These are phyloP conservation scores for Eurystomus gularis DNA, from an alignment of 2,113 vertebrate species.

Conservation along the genomic window DNA sequence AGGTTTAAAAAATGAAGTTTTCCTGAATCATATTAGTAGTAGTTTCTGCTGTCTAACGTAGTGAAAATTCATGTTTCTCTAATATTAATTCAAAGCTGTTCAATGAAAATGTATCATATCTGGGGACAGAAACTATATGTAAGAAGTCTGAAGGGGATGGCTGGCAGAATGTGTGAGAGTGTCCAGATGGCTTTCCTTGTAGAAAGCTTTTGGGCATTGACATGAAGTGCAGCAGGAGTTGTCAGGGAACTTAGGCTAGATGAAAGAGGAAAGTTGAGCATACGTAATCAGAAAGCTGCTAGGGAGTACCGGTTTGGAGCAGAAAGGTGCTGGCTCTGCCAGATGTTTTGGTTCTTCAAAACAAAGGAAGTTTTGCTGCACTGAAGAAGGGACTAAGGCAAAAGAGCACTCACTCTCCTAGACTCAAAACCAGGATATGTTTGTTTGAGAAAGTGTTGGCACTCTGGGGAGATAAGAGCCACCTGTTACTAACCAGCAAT, in stretches of 20 bases:
- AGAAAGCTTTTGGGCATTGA: background rate
- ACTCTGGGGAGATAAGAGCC: background rate
- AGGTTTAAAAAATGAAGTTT: conserved; percentile 11
- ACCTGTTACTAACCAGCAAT: background rate
- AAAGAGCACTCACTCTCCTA: background rate
- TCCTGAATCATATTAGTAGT: background rate
- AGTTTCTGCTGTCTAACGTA: background rate
- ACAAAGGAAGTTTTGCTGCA: background rate
- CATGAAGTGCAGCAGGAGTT: background rate
- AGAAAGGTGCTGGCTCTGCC: background rate
- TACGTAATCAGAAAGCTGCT: background rate
- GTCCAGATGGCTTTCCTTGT: background rate
- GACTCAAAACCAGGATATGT: background rate
- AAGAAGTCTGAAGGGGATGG: background rate
- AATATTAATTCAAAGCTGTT: background rate
- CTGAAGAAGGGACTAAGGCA: background rate
- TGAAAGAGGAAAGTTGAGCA: background rate
- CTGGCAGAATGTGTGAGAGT: background rate
- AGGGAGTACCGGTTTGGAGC: background rate
- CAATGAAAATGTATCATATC: background rate
- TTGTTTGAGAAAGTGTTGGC: background rate
- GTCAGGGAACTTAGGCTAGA: background rate
- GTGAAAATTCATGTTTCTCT: background rate
- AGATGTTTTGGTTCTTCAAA: background rate
- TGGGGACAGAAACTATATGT: background rate